Conservation (phyloP, 2,797 vertebrate species). For the Oreochromis grahami region DNA sequence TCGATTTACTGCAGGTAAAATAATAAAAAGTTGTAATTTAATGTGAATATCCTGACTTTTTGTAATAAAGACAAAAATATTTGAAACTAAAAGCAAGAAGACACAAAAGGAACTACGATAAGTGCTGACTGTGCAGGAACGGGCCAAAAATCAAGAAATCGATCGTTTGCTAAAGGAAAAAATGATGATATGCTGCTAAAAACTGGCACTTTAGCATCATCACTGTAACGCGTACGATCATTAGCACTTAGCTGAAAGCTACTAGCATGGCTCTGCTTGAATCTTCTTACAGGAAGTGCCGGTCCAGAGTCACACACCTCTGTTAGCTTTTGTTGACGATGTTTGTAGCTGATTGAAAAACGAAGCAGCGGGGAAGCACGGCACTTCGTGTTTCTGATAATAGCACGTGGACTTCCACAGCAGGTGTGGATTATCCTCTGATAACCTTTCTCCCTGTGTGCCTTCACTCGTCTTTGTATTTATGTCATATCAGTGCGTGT, state of each 20-base stretch:
- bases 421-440: constrained; percentile 1
- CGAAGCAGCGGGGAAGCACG: neutral
- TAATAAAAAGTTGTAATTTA: neutral
- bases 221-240: neutral
- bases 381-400: neutral
- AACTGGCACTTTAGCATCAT: neutral
- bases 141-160: neutral
- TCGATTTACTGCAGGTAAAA: neutral
- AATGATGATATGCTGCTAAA: neutral
- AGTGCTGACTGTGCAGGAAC: neutral
- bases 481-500: neutral
- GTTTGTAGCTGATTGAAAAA: neutral
- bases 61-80: neutral
- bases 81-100: neutral
- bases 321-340: neutral
- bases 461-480: neutral
- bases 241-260: neutral
- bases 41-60: neutral
- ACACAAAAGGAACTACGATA: neutral
- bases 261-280: neutral
- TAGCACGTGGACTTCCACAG: neutral
- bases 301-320: neutral
- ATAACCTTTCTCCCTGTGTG: neutral
- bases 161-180: neutral
- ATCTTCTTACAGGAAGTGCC: neutral